Conservation (phyloP, 2,113 vertebrate species). For the Ochotona curzoniae region DNA sequence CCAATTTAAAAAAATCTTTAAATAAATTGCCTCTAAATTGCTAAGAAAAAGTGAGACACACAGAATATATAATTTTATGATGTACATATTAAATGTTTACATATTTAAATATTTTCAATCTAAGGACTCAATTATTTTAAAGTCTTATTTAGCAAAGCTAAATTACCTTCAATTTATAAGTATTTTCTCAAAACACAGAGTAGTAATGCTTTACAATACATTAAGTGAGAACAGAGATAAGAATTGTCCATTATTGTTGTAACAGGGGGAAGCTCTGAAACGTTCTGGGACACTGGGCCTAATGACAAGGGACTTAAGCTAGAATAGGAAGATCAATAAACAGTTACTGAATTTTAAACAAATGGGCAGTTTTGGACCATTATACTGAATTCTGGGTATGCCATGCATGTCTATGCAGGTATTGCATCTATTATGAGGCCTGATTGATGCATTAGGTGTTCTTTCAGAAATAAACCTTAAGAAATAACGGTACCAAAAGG, state of each 20-base stretch:
- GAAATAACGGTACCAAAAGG: slow-evolving; percentile 12
- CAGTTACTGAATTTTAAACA: slow-evolving; percentile 14
- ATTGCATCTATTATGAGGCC: background rate
- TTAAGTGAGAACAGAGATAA: background rate
- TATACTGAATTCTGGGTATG: background rate
- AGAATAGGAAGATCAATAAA: background rate
- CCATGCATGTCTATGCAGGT: background rate
- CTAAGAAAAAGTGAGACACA: slow-evolving; percentile 46
- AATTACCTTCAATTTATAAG: slow-evolving; percentile 34
- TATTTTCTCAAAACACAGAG: background rate
- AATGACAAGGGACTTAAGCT: slow-evolving; percentile 14
- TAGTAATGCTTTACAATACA: background rate
- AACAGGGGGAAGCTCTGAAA: background rate
- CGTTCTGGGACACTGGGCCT: slow-evolving; percentile 21
- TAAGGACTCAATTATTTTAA: slow-evolving; percentile 26
- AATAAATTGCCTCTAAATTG: slow-evolving; percentile 1
- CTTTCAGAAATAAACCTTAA: slow-evolving; percentile 49
- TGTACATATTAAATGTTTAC: slow-evolving; percentile 40
- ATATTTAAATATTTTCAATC: slow-evolving; percentile 56
- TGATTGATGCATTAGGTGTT: slow-evolving; percentile 20
- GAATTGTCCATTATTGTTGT: background rate
- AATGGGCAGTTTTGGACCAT: background rate
- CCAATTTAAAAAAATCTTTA: background rate
- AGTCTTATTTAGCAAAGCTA: slow-evolving; percentile 32
- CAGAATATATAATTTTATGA: slow-evolving; percentile 5